These are phyloP conservation scores for Ganaspis sp. DNA, from an alignment of 1,140 invertebrate genomes.

Conservation along the genomic window DNA sequence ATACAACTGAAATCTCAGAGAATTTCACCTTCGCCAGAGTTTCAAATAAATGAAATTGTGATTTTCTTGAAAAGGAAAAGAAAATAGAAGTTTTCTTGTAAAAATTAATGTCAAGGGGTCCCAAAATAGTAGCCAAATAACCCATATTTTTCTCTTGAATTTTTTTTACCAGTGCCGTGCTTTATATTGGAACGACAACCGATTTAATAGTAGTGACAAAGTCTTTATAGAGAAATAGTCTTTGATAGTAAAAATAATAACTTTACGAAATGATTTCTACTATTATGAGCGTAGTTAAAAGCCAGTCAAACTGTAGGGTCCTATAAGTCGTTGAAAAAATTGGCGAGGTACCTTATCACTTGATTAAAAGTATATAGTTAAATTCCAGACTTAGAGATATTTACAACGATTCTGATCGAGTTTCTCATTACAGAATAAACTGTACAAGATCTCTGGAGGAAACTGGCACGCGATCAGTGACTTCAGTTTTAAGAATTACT, in stretches of 20 bases:
- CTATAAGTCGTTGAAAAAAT: conserved; percentile 5
- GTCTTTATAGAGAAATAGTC: background rate
- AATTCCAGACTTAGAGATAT: conserved; percentile 32
- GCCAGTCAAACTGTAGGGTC: background rate
- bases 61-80: too few relatives aligned
- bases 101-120: too few relatives aligned
- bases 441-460: conserved; percentile 42
- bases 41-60: too few relatives aligned
- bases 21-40: too few relatives aligned
- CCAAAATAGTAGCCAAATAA: too few relatives aligned
- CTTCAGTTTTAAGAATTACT: conserved; percentile 41
- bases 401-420: conserved; percentile 35
- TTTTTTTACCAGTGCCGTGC: too few relatives aligned
- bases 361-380: too few relatives aligned
- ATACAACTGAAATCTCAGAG: too few relatives aligned
- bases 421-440: conserved; percentile 41
- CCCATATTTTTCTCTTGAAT: too few relatives aligned
- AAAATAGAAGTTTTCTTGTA: too few relatives aligned
- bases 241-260: conserved; percentile 13
- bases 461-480: conserved; percentile 33
- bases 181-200: conserved; percentile 2
- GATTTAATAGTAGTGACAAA: background rate
- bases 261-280: background rate
- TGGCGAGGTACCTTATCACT: conserved; percentile 32
- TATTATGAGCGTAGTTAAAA: background rate